Conservation (phyloP, 2,888 invertebrate genomes). For the Anoncus sp. region DNA sequence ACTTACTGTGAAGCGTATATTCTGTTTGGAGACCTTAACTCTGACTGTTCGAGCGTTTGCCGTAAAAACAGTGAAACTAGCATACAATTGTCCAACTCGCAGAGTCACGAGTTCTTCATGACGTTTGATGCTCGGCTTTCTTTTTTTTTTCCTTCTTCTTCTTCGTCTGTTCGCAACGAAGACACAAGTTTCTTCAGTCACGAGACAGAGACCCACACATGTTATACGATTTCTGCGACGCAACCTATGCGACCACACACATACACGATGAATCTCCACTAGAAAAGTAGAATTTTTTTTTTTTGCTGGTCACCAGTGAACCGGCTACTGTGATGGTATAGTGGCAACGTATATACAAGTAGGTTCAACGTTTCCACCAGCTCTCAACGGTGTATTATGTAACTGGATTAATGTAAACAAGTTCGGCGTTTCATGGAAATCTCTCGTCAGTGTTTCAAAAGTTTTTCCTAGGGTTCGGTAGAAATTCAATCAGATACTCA, state of each 20-base stretch:
- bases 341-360: too few relatives aligned
- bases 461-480: too few relatives aligned
- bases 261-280: slow-evolving; percentile 34
- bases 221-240: not conserved
- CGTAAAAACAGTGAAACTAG: not conserved
- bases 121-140: slow-evolving; percentile 59
- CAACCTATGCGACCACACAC: too few relatives aligned
- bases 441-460: too few relatives aligned
- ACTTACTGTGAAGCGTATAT: slow-evolving; percentile 59
- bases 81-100: not conserved
- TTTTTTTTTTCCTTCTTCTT: slow-evolving; percentile 68
- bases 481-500: not conserved
- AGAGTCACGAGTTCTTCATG: slow-evolving; percentile 12
- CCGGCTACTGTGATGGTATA: not conserved
- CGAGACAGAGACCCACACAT: not conserved
- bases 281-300: slow-evolving; percentile 52
- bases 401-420: slow-evolving; percentile 26
- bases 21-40: slow-evolving; percentile 3
- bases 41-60: not conserved
- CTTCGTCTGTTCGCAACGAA: slow-evolving; percentile 60
- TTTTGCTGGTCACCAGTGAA: slow-evolving; percentile 35
- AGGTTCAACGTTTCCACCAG: too few relatives aligned
- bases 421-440: not conserved
- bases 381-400: slow-evolving; percentile 37
- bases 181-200: slow-evolving; percentile 18